Percentiles rank a stretch among this genome's conserved stretches.
These are phyloP conservation scores for Drosophila elegans DNA, from an alignment of 1,140 invertebrate species.

Conservation along the genomic window DNA sequence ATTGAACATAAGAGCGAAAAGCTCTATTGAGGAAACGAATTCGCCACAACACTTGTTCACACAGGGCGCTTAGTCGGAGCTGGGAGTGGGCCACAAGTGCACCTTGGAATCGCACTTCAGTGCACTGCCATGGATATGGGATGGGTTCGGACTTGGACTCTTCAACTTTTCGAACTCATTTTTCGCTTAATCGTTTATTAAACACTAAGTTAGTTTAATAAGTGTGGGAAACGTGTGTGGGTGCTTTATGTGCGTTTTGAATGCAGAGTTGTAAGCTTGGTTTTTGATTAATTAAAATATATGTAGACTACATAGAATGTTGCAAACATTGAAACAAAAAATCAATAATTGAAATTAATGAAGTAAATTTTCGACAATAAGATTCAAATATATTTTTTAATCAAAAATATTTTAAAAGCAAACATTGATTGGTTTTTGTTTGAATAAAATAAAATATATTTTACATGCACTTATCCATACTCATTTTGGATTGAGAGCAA, in stretches of 20 bases:
- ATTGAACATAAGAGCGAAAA: slow-evolving; percentile 59
- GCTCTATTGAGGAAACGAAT: slow-evolving; percentile 56
- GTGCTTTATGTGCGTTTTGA: background rate
- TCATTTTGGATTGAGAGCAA: background rate
- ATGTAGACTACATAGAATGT: too few relatives aligned
- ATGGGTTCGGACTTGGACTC: slow-evolving; percentile 17
- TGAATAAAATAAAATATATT: too few relatives aligned
- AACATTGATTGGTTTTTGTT: too few relatives aligned
- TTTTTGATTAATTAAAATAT: background rate
- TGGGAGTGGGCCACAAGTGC: slow-evolving; percentile 41
- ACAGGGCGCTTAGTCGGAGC: slow-evolving; percentile 44
- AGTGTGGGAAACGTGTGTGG: slow-evolving; percentile 15
- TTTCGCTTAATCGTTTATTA: slow-evolving; percentile 9
- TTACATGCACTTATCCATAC: too few relatives aligned
- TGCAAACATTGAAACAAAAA: too few relatives aligned
- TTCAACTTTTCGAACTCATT: slow-evolving; percentile 11
- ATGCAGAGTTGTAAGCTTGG: too few relatives aligned
- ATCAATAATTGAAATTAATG: too few relatives aligned
- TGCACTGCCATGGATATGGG: slow-evolving; percentile 43
- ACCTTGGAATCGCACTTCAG: slow-evolving; percentile 46
- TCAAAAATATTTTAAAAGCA: too few relatives aligned
- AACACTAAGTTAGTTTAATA: slow-evolving; percentile 2
- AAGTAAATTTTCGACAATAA: too few relatives aligned
- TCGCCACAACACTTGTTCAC: slow-evolving; percentile 41
- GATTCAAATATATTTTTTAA: too few relatives aligned